These are phyloP conservation scores for Acleris holmiana DNA, from an alignment of 2,888 invertebrate species.

Conservation along the genomic window DNA sequence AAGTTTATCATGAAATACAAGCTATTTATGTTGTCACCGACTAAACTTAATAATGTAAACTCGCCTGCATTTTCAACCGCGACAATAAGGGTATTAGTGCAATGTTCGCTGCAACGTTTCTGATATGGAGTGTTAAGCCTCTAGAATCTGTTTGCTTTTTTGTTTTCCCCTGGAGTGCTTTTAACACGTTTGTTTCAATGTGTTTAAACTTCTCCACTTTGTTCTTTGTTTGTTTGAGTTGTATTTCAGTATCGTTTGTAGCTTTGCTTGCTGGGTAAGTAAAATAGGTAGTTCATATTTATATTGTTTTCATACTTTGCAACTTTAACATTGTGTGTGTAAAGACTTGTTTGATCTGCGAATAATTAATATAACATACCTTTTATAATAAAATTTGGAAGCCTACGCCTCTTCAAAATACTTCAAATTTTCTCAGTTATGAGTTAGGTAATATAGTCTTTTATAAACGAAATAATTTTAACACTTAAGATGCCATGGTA, in stretches of 20 bases:
- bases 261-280: background rate
- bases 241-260: background rate
- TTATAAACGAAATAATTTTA: too few species aligned
- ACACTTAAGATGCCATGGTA: too few species aligned
- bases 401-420: too few species aligned
- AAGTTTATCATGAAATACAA: background rate
- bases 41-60: constrained; percentile 20
- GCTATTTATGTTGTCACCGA: constrained; percentile 3
- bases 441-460: too few species aligned
- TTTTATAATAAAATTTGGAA: too few species aligned
- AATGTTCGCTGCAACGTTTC: constrained; percentile 24
- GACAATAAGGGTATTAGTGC: constrained; percentile 34
- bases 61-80: constrained; percentile 5
- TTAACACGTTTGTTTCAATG: constrained; percentile 24
- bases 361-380: too few species aligned
- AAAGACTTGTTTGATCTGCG: too few species aligned
- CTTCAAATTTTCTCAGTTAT: too few species aligned
- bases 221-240: constrained; percentile 5
- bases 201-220: constrained; percentile 2
- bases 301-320: too few species aligned
- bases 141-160: constrained; percentile 31
- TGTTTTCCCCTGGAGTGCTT: constrained; percentile 16
- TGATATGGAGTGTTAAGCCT: constrained; percentile 33
- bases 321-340: too few species aligned
- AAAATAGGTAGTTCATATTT: background rate